A percentile compares a stretch with the other conserved stretches of the same genome.
Evolutionary conservation across 2,888 invertebrate genomes (phyloP).

Genomic region (Cantharis flavilabris): DNA sequence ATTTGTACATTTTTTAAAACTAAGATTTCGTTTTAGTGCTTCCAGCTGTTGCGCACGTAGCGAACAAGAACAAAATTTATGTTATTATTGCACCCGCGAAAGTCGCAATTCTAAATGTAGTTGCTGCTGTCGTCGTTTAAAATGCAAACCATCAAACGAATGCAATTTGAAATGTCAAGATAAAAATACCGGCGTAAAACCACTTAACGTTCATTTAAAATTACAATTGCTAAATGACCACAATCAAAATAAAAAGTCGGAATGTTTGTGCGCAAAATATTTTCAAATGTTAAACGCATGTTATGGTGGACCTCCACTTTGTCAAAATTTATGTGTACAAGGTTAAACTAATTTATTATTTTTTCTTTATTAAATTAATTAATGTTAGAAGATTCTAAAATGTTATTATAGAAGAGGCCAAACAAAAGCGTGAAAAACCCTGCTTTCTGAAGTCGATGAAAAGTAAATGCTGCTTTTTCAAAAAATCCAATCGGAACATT

Average conservation of each 20-base stretch:
- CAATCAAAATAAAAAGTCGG: neutral
- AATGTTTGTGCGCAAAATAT: slow-evolving; percentile 10
- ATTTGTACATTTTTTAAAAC: neutral
- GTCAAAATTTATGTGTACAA: neutral
- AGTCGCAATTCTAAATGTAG: neutral
- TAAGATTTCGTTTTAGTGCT: neutral
- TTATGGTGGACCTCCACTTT: neutral
- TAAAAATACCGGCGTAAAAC: neutral
- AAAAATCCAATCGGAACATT: neutral
- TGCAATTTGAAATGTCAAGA: neutral
- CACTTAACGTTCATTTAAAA: slow-evolving; percentile 12
- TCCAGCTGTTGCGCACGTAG: neutral
- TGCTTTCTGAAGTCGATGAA: too few species aligned
- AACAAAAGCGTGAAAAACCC: neutral
- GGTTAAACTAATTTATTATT: neutral
- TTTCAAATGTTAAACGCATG: slow-evolving; percentile 4
- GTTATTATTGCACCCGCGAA: neutral
- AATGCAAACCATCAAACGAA: neutral
- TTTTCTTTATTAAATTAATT: neutral
- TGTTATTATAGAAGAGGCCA: neutral
- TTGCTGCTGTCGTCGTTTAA: neutral
- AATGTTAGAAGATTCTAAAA: neutral
- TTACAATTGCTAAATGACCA: slow-evolving; percentile 3
- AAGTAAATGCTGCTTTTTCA: neutral
- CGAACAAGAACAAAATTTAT: neutral